These are phyloP conservation scores for Notocelia uddmanniana DNA, from an alignment of 2,888 invertebrate genomes.

Conservation along the genomic window DNA sequence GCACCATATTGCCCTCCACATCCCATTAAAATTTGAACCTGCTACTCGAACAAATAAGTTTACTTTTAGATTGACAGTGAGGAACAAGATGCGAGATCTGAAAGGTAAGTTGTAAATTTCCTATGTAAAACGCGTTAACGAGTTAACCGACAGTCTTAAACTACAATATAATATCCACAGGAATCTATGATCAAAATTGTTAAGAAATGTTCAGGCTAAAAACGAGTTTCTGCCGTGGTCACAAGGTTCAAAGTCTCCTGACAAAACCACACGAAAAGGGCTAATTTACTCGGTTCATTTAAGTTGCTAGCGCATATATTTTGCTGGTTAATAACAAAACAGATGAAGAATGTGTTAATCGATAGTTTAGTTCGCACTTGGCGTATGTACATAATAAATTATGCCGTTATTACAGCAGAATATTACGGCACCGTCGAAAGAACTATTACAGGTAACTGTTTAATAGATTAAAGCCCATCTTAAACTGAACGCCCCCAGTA, in stretches of 20 bases:
- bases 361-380: slow-evolving; percentile 27
- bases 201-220: background rate
- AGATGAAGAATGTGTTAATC: slow-evolving; percentile 31
- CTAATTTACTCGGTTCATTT: slow-evolving; percentile 8
- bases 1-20: background rate
- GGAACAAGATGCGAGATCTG: background rate
- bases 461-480: background rate
- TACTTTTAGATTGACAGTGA: background rate
- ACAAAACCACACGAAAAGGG: background rate
- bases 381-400: slow-evolving; percentile 22
- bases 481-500: background rate
- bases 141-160: slow-evolving; percentile 31
- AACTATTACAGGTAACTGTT: background rate
- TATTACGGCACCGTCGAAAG: background rate
- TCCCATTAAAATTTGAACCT: background rate
- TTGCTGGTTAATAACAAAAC: slow-evolving; percentile 16
- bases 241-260: background rate
- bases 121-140: slow-evolving; percentile 35
- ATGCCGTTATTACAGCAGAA: background rate
- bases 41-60: background rate
- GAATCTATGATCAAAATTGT: slow-evolving; percentile 23
- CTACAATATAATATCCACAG: slow-evolving; percentile 27
- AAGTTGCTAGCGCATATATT: slow-evolving; percentile 15
- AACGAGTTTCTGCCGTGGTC: background rate
- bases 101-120: slow-evolving; percentile 10